Conservation (phyloP, 1,140 invertebrate species). For the Zaprionus taronus region DNA sequence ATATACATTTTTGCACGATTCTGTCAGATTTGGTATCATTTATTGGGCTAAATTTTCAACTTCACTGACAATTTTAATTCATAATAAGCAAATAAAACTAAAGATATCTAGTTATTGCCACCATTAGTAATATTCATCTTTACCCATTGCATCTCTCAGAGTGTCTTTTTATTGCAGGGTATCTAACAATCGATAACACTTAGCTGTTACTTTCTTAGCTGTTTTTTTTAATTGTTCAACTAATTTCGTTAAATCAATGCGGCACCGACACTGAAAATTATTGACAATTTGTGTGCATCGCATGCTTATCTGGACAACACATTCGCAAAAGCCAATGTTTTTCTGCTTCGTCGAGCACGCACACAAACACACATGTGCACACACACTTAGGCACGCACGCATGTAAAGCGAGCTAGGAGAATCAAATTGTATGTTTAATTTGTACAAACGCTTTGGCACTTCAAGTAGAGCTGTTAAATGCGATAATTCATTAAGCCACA, state of each 20-base stretch:
- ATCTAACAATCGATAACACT: background rate
- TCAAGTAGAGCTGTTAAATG: conserved; percentile 63
- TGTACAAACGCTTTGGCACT: conserved; percentile 15
- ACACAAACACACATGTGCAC: background rate
- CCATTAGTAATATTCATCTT: no score
- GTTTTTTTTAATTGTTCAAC: background rate
- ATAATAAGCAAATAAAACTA: no score
- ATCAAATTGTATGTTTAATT: conserved; percentile 27
- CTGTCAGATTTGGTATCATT: no score
- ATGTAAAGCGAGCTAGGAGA: background rate
- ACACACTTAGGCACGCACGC: background rate
- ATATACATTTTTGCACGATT: no score
- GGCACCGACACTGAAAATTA: conserved; percentile 1
- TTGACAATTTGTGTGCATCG: conserved; percentile 11
- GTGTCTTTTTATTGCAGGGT: background rate
- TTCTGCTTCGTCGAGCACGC: background rate
- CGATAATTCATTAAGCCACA: conserved; percentile 69
- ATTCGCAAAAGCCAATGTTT: conserved; percentile 11
- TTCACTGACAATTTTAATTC: no score
- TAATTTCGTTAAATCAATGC: background rate
- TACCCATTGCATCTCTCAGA: background rate
- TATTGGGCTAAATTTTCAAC: no score
- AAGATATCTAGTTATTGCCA: no score
- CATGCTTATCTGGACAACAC: conserved; percentile 14
- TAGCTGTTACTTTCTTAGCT: background rate